Evolutionary conservation across 1,140 invertebrate genomes (phyloP).

Genomic region (Trichonephila clavata): DNA sequence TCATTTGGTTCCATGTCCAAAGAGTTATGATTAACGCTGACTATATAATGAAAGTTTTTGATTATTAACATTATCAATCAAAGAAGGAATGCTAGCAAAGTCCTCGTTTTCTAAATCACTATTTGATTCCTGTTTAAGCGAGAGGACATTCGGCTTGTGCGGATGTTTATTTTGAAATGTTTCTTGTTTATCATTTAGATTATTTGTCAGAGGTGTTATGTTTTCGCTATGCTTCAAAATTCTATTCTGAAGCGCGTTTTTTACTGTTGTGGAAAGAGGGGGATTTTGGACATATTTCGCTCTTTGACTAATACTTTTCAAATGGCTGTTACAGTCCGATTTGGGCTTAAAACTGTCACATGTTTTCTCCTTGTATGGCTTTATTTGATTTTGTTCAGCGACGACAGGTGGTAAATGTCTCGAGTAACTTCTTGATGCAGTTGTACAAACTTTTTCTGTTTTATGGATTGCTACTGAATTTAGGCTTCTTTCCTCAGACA

Average conservation of each 20-base stretch:
- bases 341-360: neutral
- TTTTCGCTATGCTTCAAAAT: neutral
- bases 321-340: neutral
- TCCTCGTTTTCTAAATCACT: neutral
- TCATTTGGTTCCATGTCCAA: neutral
- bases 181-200: neutral
- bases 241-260: neutral
- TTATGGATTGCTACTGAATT: neutral
- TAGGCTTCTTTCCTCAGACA: neutral
- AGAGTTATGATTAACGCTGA: neutral
- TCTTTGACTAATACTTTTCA: neutral
- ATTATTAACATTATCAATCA: neutral
- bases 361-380: neutral
- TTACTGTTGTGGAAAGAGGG: neutral
- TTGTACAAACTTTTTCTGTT: too few species aligned
- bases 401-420: too few species aligned
- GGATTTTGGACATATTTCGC: neutral
- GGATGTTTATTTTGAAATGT: neutral
- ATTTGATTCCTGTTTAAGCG: neutral
- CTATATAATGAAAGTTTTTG: neutral
- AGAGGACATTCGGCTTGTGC: neutral
- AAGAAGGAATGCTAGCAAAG: neutral
- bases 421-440: too few species aligned
- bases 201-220: neutral
- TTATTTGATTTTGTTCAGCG: too few species aligned